Conservation (phyloP, 2,797 vertebrate genomes). For the Phalanger gymnotis region DNA sequence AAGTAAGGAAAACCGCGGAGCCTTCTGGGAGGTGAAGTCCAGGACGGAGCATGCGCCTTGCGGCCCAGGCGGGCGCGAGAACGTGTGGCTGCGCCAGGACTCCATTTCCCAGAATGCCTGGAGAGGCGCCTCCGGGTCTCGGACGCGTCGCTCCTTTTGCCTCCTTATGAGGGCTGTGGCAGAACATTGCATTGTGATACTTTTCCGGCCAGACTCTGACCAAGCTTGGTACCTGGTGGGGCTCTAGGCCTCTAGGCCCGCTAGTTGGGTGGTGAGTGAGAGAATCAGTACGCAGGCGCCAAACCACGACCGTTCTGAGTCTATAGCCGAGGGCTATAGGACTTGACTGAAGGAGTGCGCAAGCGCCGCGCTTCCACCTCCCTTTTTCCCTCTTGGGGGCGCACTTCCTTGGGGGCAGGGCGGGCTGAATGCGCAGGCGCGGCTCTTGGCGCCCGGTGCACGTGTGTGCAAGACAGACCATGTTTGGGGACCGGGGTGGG, state of each 20-base stretch:
- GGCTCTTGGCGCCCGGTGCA: not conserved
- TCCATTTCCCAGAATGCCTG: not conserved
- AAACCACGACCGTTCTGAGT: not conserved
- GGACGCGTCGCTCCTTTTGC: not conserved
- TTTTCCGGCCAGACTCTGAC: not conserved
- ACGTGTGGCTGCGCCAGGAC: not conserved
- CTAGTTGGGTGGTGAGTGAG: not conserved
- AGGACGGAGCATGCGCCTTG: not conserved
- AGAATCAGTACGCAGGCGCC: not conserved
- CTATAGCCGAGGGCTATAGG: rapidly evolving
- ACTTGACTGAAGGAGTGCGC: not conserved
- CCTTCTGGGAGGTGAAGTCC: not conserved
- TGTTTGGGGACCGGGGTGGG: not conserved
- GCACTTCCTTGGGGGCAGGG: not conserved
- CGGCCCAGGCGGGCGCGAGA: too few relatives aligned
- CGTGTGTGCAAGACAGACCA: not conserved
- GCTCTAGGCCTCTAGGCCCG: not conserved
- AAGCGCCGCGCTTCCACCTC: not conserved
- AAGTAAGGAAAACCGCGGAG: not conserved
- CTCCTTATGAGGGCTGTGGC: not conserved
- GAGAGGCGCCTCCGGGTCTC: not conserved
- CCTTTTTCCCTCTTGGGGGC: not conserved
- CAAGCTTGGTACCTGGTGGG: not conserved
- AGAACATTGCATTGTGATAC: not conserved
- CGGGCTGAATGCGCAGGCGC: not conserved